A percentile compares a stretch with the other conserved stretches of the same genome.
Evolutionary conservation across 2,113 vertebrate species (phyloP).

Genomic region (Typhlomys cinereus): DNA sequence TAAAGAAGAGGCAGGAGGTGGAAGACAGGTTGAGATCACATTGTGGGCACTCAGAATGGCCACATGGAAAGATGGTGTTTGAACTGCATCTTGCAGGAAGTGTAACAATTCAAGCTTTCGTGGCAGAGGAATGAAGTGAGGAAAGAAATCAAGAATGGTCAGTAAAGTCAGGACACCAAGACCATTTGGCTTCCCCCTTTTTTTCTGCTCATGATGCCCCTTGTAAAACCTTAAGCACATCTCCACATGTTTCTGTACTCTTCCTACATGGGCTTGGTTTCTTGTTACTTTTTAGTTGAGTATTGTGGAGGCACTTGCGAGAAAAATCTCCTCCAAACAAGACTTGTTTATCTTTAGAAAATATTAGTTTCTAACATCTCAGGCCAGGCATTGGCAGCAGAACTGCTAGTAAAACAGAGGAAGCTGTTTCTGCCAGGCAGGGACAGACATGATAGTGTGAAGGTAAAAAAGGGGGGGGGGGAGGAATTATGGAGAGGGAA

Average conservation of each 20-base stretch:
- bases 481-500: background rate
- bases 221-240: background rate
- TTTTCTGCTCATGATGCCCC: background rate
- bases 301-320: background rate
- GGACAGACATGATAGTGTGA: background rate
- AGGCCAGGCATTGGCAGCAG: background rate
- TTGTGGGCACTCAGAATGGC: background rate
- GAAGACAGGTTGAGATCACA: background rate
- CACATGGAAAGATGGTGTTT: background rate
- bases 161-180: background rate
- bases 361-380: background rate
- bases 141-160: background rate
- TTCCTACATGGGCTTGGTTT: background rate
- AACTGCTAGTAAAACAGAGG: background rate
- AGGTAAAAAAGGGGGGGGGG: background rate
- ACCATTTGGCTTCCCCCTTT: background rate
- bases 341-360: conserved; percentile 1
- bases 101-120: background rate
- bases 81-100: background rate
- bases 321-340: background rate
- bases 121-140: background rate
- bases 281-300: background rate
- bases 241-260: background rate
- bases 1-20: background rate
- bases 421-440: background rate